Conservation (phyloP, 2,888 invertebrate genomes). For the Cosmopolites sordidus region DNA sequence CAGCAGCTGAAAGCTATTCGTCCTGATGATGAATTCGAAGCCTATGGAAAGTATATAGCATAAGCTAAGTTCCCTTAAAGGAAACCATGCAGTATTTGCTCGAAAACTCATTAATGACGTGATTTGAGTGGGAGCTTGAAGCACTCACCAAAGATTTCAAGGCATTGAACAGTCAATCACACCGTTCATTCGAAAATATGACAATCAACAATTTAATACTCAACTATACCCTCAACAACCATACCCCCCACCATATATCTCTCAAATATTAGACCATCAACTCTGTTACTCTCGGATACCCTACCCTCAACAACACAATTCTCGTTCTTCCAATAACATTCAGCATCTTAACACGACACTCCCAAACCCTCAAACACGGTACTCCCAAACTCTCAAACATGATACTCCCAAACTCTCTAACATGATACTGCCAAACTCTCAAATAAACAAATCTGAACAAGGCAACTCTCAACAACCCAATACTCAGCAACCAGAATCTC, state of each 20-base stretch:
- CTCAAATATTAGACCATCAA: slow-evolving; percentile 9
- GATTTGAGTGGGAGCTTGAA: slow-evolving; percentile 12
- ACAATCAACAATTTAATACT: slow-evolving; percentile 11
- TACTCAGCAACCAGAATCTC: too few species aligned
- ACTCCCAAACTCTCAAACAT: too few species aligned
- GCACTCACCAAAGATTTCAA: slow-evolving; percentile 9
- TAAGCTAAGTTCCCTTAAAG: slow-evolving; percentile 14
- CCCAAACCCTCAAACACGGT: too few species aligned
- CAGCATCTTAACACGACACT: too few species aligned
- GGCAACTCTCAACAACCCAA: too few species aligned
- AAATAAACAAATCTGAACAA: too few species aligned
- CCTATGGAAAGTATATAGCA: too few species aligned
- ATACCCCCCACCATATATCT: slow-evolving; percentile 6
- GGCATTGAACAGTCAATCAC: slow-evolving; percentile 7
- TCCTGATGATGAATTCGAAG: too few species aligned
- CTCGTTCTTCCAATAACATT: neutral
- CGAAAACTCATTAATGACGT: too few species aligned
- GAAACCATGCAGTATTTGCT: slow-evolving; percentile 24
- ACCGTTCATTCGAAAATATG: slow-evolving; percentile 8
- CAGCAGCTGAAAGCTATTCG: too few species aligned
- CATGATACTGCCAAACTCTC: too few species aligned
- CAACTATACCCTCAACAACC: slow-evolving; percentile 10
- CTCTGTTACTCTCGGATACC: slow-evolving; percentile 9
- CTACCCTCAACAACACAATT: slow-evolving; percentile 13
- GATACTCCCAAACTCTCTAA: too few species aligned